phyloP scores from a whole-genome alignment of 1,140 invertebrate species.

The Alviniconcha marisindica region DNA sequence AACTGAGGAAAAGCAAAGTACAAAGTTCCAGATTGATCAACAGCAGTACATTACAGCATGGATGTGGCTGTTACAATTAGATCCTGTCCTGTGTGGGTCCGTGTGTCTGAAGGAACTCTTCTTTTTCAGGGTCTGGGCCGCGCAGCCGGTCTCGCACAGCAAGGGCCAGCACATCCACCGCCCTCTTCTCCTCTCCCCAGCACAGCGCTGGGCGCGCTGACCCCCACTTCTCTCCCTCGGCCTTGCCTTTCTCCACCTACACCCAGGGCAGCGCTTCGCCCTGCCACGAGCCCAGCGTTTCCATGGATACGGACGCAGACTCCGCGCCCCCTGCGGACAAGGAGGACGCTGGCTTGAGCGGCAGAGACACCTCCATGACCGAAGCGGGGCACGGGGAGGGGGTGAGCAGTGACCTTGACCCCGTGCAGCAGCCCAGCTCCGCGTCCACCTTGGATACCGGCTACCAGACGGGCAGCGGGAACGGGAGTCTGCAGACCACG shows the following conservation, averaged over 20 bases:
- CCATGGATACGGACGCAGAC: constrained; percentile 21
- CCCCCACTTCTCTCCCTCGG: background rate
- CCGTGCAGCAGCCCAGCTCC: constrained; percentile 15
- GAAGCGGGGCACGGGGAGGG: background rate
- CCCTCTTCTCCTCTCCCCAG: background rate
- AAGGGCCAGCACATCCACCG: background rate
- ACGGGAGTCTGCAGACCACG: constrained; percentile 28
- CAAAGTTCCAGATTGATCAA: too few relatives aligned
- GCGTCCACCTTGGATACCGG: constrained; percentile 1
- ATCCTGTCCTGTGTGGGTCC: background rate
- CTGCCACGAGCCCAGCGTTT: background rate
- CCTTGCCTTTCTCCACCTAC: background rate
- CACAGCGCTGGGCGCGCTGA: too few relatives aligned
- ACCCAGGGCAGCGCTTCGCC: background rate
- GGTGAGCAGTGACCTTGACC: background rate
- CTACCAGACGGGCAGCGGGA: constrained; percentile 23
- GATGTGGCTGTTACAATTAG: too few relatives aligned
- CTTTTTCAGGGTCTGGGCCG: background rate
- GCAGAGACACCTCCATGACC: background rate
- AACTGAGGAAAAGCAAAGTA: too few relatives aligned
- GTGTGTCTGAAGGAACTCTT: background rate
- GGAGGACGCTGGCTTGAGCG: background rate
- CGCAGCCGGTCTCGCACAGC: background rate
- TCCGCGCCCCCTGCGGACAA: background rate
- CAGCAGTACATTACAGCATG: too few relatives aligned